These are phyloP conservation scores for Drosophila peninsularis DNA, from an alignment of 2,888 invertebrate genomes.

Conservation along the genomic window DNA sequence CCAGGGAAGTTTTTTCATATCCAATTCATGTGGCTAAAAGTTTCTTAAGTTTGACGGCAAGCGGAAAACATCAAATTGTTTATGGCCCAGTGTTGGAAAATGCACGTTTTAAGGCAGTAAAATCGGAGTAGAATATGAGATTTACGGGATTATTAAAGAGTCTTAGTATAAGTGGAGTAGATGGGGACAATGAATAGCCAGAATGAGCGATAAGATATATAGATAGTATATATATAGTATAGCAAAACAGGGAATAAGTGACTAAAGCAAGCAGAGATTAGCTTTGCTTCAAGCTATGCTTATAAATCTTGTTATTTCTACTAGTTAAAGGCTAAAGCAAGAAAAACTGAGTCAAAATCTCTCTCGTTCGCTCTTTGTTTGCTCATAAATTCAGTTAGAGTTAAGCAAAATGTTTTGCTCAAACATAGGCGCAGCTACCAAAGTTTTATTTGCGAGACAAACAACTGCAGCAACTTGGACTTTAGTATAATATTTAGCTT, in stretches of 20 bases:
- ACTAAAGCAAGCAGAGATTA: too few species aligned
- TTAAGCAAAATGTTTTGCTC: background rate
- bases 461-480: too few species aligned
- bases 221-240: too few species aligned
- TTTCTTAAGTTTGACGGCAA: constrained; percentile 11
- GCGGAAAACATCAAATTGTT: constrained; percentile 7
- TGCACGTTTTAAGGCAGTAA: background rate
- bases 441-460: background rate
- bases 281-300: background rate
- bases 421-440: background rate
- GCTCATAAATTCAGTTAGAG: background rate
- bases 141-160: background rate
- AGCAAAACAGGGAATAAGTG: too few species aligned
- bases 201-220: too few species aligned
- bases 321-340: background rate
- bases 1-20: constrained; percentile 4
- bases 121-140: background rate
- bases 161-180: background rate
- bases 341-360: background rate
- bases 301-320: background rate
- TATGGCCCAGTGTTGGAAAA: constrained; percentile 10
- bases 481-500: background rate
- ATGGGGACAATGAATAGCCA: too few species aligned
- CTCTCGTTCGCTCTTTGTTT: background rate
- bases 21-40: constrained; percentile 5